Evolutionary conservation across 2,113 vertebrate genomes (phyloP).

Genomic region (Phrynocephalus versicolor): DNA sequence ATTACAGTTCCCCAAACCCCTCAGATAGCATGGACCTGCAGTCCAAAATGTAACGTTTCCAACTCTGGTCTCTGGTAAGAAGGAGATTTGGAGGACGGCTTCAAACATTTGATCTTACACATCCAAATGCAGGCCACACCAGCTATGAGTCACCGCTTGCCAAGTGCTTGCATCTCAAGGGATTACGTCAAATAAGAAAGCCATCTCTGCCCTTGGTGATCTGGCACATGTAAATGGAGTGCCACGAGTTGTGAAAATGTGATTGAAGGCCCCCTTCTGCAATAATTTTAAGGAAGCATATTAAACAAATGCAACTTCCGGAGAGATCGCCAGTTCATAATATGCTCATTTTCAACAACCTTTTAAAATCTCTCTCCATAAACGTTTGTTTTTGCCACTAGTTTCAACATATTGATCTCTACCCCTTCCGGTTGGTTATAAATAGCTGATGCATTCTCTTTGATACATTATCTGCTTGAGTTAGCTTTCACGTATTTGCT

Average conservation of each 20-base stretch:
- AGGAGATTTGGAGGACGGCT: not conserved
- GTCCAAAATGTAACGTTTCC: too few relatives aligned
- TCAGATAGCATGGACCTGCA: too few relatives aligned
- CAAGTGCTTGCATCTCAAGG: not conserved
- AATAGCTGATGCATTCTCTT: not conserved
- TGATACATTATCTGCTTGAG: not conserved
- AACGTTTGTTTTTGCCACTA: not conserved
- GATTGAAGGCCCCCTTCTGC: not conserved
- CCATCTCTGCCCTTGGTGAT: too few relatives aligned
- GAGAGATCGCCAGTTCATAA: not conserved
- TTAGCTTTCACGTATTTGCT: too few relatives aligned
- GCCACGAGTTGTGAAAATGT: not conserved
- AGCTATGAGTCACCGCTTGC: not conserved
- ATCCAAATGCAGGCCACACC: not conserved
- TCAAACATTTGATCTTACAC: not conserved
- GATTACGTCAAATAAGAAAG: not conserved
- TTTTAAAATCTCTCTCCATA: not conserved
- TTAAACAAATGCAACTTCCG: not conserved
- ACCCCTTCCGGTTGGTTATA: not conserved
- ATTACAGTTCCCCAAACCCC: not conserved
- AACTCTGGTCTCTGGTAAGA: too few relatives aligned
- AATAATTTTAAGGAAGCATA: not conserved
- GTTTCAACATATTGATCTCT: constrained; percentile 6
- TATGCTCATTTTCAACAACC: not conserved
- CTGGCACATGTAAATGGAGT: too few relatives aligned